These are phyloP conservation scores for Hyaena hyaena DNA, from an alignment of 2,113 vertebrate species.

Conservation along the genomic window DNA sequence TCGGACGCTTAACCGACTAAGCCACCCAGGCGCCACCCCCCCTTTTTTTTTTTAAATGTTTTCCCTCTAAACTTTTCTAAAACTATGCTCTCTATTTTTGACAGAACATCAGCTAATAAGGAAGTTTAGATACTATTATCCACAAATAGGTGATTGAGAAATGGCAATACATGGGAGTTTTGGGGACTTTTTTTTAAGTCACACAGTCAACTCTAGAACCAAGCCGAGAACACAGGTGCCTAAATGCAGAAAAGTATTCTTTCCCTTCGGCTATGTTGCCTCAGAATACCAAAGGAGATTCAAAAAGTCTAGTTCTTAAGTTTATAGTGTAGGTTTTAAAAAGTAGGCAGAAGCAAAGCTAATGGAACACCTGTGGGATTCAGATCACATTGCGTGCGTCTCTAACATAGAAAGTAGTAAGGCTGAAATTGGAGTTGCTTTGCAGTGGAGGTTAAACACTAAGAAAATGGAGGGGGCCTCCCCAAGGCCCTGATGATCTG, in stretches of 20 bases:
- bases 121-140: not conserved
- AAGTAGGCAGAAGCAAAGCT: conserved; percentile 23
- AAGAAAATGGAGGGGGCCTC: conserved; percentile 26
- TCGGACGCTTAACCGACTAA: no score
- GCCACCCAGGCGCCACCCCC: no score
- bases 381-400: conserved; percentile 2
- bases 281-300: conserved; percentile 9
- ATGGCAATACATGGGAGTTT: not conserved
- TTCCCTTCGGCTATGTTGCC: not conserved
- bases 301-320: not conserved
- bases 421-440: conserved; percentile 33
- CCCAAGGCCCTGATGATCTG: not conserved
- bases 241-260: not conserved
- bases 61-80: not conserved
- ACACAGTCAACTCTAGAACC: not conserved
- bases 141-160: not conserved
- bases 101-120: not conserved
- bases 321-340: conserved; percentile 38
- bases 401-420: not conserved
- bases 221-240: not conserved
- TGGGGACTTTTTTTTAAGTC: conserved; percentile 26
- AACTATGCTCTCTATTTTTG: not conserved
- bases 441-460: conserved; percentile 19
- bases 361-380: conserved; percentile 19
- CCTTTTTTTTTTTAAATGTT: no score